Evolutionary conservation across 1,140 invertebrate genomes (phyloP).

Genomic region (Atta texana): DNA sequence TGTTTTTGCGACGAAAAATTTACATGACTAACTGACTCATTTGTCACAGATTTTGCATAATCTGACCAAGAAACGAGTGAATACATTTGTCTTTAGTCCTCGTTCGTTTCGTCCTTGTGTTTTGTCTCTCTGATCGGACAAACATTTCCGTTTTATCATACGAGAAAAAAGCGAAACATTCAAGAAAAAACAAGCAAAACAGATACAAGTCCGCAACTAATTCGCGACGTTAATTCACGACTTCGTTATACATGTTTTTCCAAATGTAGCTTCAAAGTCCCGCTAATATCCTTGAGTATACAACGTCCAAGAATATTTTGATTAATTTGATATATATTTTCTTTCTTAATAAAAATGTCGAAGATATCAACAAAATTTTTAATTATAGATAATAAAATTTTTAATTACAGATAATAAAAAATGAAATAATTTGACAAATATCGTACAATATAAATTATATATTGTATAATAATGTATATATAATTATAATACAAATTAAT

Average conservation of each 20-base stretch:
- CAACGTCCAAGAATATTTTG: background rate
- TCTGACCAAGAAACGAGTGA: background rate
- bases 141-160: slow-evolving; percentile 7
- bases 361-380: background rate
- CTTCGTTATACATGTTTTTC: background rate
- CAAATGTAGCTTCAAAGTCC: background rate
- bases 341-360: background rate
- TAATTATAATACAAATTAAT: background rate
- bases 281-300: background rate
- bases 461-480: background rate
- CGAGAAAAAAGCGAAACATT: slow-evolving; percentile 25
- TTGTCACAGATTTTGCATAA: slow-evolving; percentile 28
- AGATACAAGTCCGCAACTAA: background rate
- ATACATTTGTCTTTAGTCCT: slow-evolving; percentile 1
- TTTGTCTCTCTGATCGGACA: background rate
- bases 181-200: slow-evolving; percentile 12
- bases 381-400: background rate
- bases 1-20: slow-evolving; percentile 18
- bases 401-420: background rate
- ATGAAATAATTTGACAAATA: slow-evolving; percentile 3
- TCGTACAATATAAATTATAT: background rate
- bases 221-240: background rate
- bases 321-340: background rate
- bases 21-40: slow-evolving; percentile 21
- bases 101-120: slow-evolving; percentile 16